phyloP scores from a whole-genome alignment of 1,140 invertebrate genomes.

The Babylonia areolata region DNA sequence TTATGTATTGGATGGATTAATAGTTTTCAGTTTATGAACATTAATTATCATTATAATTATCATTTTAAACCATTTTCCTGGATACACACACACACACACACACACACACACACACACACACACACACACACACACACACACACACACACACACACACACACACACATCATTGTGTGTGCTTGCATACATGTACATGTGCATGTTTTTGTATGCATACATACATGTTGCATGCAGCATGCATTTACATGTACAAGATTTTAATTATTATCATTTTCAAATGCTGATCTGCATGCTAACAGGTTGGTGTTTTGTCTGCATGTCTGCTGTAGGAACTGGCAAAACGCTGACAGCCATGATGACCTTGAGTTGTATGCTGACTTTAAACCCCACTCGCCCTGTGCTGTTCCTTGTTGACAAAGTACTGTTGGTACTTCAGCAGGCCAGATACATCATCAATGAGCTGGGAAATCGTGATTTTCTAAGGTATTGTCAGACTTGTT shows the following conservation, averaged over 20 bases:
- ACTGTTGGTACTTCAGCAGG: slow-evolving; percentile 71
- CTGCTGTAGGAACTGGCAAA: slow-evolving; percentile 69
- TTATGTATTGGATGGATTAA: too few relatives aligned
- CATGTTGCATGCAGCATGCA: neutral
- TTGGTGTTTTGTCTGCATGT: neutral
- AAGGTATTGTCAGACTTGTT: slow-evolving; percentile 49
- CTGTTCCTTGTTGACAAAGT: slow-evolving; percentile 73
- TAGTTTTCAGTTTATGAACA: too few relatives aligned
- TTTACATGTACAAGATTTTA: neutral
- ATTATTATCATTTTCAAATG: too few relatives aligned
- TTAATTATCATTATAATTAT: too few relatives aligned
- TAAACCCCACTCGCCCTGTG: slow-evolving; percentile 64
- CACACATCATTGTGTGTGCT: too few relatives aligned
- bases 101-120: too few relatives aligned
- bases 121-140: too few relatives aligned
- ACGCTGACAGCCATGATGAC: slow-evolving; percentile 69
- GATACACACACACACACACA: too few relatives aligned
- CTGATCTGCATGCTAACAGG: too few relatives aligned
- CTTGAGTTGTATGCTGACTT: slow-evolving; percentile 64
- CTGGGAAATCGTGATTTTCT: slow-evolving; percentile 53
- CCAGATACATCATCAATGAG: slow-evolving; percentile 62
- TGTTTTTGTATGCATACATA: too few relatives aligned
- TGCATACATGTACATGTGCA: neutral
- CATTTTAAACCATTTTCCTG: too few relatives aligned
- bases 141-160: neutral